Base-by-base conservation (phyloP, 64 coral and sea anemone genomes). In the Porites australiensis region DNA sequence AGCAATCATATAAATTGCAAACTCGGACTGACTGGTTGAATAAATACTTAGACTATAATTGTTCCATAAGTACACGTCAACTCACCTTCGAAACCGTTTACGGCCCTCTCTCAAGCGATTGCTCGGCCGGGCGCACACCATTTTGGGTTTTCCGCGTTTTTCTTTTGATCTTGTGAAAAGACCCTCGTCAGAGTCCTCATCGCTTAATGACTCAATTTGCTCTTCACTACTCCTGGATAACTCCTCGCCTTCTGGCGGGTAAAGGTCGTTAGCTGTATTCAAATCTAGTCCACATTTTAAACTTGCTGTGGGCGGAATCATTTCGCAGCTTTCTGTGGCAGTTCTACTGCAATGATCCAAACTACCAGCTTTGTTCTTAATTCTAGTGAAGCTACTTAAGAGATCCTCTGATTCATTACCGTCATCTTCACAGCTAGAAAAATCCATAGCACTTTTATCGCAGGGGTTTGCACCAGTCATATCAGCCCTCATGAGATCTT, bases 351-450 rank as follows among this genome's bases (percentile, higher is more conserved):
- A 43, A 20, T 21, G 15, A 9, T 45, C 75, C 59, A 27, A 53
- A 62, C 4, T 52, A 58, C 64, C 21, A 5, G 45, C 47, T 51
- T 86, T 87, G 71, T 72, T 63, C 46, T 87, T 70, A 49, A 87
- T n/a, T 45, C 49, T 72, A 4, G 64, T 87, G 15, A 58, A 87
- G 52, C 71, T 86, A 54, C 52, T 70, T 16, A n/a, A 13, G 2
- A 45, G 5, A 13, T 3, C 54, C 0, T 72, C 45, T 13, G 52
- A 19, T 16, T 72, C 67, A 13, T 12, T 54, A 37, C 47, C 60
- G 7, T 87, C 67, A 23, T 74, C 83, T 4, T 87, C 66, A 2
- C 13, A 74, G 47, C 22, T 72, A 2, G 49, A 66, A 11, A 27
- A 57, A 19, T 57, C 43, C 6, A 22, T 13, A 47, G 18, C 2